Percentiles rank a stretch among this genome's conserved stretches.
These are phyloP conservation scores for Montifringilla adamsi DNA, from an alignment of 2,113 vertebrate species.

Conservation along the genomic window DNA sequence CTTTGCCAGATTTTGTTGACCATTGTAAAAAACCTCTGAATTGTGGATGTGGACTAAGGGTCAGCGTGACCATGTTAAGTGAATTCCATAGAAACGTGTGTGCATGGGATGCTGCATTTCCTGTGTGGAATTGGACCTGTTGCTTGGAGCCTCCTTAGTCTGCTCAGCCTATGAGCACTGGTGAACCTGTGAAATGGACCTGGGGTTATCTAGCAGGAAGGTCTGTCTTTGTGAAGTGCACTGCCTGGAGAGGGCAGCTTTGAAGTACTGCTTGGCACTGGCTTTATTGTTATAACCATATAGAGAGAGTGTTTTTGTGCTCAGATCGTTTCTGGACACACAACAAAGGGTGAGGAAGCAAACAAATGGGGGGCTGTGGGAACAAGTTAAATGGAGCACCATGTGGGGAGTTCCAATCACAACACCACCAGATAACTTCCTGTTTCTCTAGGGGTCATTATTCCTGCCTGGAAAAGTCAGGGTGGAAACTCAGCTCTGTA, in stretches of 20 bases:
- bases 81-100: neutral
- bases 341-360: constrained; percentile 44
- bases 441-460: neutral
- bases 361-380: neutral
- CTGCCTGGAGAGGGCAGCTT: constrained; percentile 33
- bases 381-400: constrained; percentile 2
- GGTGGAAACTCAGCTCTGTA: neutral
- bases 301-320: neutral
- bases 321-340: neutral
- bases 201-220: constrained; percentile 36
- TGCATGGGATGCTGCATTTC: neutral
- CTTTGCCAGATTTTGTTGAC: neutral
- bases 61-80: neutral
- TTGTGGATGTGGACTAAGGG: neutral
- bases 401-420: neutral
- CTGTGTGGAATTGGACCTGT: neutral
- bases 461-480: neutral
- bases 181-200: neutral
- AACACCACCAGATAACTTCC: neutral
- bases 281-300: constrained; percentile 5
- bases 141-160: neutral
- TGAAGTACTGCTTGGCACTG: constrained; percentile 24
- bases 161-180: neutral
- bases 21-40: neutral
- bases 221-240: constrained; percentile 18